These are phyloP conservation scores for Characodon lateralis DNA, from an alignment of 2,797 vertebrate genomes.

Conservation along the genomic window DNA sequence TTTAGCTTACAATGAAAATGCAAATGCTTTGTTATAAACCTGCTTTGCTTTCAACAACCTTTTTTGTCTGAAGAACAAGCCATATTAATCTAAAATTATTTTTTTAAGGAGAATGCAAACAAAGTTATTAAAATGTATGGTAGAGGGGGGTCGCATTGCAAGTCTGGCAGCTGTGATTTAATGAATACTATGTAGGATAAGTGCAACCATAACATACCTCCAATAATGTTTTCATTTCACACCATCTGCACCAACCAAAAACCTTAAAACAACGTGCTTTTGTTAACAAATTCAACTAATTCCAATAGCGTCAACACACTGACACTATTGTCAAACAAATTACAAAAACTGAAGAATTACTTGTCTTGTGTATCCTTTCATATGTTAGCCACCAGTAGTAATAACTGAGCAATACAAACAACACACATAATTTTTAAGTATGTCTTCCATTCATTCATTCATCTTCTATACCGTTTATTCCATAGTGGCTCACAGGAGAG, in stretches of 20 bases:
- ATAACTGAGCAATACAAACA: too few species aligned
- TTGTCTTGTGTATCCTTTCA: too few species aligned
- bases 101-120: background rate
- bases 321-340: too few species aligned
- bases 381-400: too few species aligned
- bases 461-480: too few species aligned
- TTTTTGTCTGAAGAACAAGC: background rate
- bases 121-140: background rate
- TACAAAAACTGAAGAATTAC: too few species aligned
- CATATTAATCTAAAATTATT: background rate
- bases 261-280: background rate
- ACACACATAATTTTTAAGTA: too few species aligned
- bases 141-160: background rate
- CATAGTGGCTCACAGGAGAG: too few species aligned
- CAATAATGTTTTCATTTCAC: background rate
- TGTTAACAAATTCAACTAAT: background rate
- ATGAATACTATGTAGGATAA: background rate
- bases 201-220: background rate
- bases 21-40: background rate
- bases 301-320: too few species aligned
- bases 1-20: slow-evolving; percentile 6
- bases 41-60: background rate
- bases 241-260: background rate
- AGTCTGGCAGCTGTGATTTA: background rate
- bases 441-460: too few species aligned